Base-by-base conservation (phyloP, 2,888 invertebrate genomes). In the Atherix ibis region DNA sequence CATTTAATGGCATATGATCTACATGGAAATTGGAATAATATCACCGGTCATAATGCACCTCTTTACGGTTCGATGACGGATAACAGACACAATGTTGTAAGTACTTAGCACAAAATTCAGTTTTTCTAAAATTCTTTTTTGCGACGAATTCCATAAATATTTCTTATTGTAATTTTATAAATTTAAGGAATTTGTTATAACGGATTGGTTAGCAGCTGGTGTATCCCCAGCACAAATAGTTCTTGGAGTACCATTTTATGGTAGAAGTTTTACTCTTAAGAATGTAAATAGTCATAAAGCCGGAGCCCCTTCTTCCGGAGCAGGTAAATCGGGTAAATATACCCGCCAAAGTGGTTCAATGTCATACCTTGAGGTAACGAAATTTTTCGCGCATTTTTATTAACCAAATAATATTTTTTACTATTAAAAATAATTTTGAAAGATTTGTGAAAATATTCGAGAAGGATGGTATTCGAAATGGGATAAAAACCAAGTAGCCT, bases 1-100 rank as follows among this genome's bases (percentile, higher is more conserved):
- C 67, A 70, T 44, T 44, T 72, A 2, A 70, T 72, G 70, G 45
- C 66, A 2, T 71, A 71, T 47, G 70, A 70, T 47, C 54, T 67
- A 17, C 69, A 71, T 40, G 71, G 68, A 3, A 49, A 57, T 4
- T 68, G 64, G 63, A 67, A 69, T 14, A 35, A 38, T 1, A 42
- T 43, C 9, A 63, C 67, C 3, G 68, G 67, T 2, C 56, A 64
- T 31, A 66, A 70, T 45, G 61, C 70, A 14, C 66, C 68, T 2
- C 51, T 70, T 2, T 61, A 59, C 37, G 40, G 51, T 2, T 44
- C 48, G 6, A 38, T 55, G 3, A 45, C 18, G 4, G 42, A 42
- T 18, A 26, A 27, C 6, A 24, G 40, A 22, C 46, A 64, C 9
- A 66, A 63, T 42, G 54, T 63, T 31, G 66, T 66, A 46, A 52